Base-by-base conservation (phyloP, 2,113 vertebrate genomes). In the Gadus macrocephalus region DNA sequence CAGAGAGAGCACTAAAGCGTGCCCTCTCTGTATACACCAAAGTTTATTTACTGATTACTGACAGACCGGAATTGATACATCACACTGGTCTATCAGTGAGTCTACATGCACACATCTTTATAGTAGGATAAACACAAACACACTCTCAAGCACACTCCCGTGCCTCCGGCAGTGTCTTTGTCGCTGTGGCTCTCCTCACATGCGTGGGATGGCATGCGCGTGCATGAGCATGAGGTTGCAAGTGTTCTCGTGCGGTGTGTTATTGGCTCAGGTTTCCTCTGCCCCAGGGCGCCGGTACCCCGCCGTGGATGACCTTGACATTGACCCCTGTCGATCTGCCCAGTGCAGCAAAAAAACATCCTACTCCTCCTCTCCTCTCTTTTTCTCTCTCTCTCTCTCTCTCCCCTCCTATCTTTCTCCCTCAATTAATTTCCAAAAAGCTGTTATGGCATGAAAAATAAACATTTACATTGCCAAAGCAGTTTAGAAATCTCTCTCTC, bases 201-300 rank as follows among this genome's bases (percentile, higher is more conserved):
- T 35, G 31, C 31, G 31, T 35, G 31, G 4, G 31, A 35, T 7
- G 31, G 42, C 12, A 14, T 49, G 42, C 42, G 42, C 12, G 42
- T 49, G 42, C 12, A 14, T 69, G 42, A 67, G 80, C 55, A 69
- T 69, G 59, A 72, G 79, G 69, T 59, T 28, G 80, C 42, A 79
- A 75, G 62, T 58, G 58, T 22, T 75, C 61, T 82, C 62, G 64
- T 67, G 66, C 76, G 69, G 72, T 85, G 78, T 81, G 78, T 79
- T 74, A 79, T 78, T 83, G 85, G 85, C 86, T 89, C 87, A 85
- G 78, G 87, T 90, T 90, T 88, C 87, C 80, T 70, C 76, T 74
- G 83, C 81, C 78, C 75, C 75, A 79, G 83, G 87, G 87, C 76
- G 38, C 8, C 11, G 80, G 76, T 79, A 82, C 78, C 79, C 73